A percentile compares a stretch with the other conserved stretches of the same genome.
phyloP scores from a whole-genome alignment of 2,888 invertebrate species.

The Amphipoea lucens region DNA sequence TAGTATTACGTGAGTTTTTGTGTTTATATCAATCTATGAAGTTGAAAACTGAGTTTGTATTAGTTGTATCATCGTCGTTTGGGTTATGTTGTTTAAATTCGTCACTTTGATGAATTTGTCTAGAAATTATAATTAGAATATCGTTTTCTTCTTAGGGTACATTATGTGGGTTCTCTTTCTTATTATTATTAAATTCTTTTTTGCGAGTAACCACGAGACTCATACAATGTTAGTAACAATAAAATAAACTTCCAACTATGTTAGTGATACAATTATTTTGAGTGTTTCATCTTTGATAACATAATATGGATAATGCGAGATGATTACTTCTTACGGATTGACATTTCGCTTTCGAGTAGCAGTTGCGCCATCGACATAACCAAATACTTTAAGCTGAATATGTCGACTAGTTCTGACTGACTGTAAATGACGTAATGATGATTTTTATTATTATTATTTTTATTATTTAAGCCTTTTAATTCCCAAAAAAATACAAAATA shows the following conservation, averaged over 20 bases:
- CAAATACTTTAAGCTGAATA: slow-evolving; percentile 26
- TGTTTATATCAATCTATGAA: slow-evolving; percentile 1
- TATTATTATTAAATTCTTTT: not conserved
- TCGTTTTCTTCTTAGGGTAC: not conserved
- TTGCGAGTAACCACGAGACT: too few species aligned
- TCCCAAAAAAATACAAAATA: too few species aligned
- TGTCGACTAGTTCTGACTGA: not conserved
- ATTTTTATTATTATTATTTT: too few species aligned
- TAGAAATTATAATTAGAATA: not conserved
- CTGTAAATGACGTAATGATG: slow-evolving; percentile 36
- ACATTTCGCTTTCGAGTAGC: slow-evolving; percentile 35
- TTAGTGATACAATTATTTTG: too few species aligned
- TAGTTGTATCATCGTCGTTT: not conserved
- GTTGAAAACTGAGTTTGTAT: not conserved
- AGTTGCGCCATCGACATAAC: slow-evolving; percentile 26
- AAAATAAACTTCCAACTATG: too few species aligned
- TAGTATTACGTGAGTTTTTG: slow-evolving; percentile 17
- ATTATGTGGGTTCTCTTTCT: not conserved
- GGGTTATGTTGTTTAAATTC: not conserved
- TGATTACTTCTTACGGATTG: slow-evolving; percentile 1
- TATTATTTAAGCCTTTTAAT: too few species aligned
- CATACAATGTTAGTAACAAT: too few species aligned
- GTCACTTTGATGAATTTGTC: not conserved
- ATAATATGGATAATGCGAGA: slow-evolving; percentile 12
- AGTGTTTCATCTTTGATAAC: not conserved